These are phyloP conservation scores for Uloborus plumipes DNA, from an alignment of 2,888 invertebrate species.

Conservation along the genomic window DNA sequence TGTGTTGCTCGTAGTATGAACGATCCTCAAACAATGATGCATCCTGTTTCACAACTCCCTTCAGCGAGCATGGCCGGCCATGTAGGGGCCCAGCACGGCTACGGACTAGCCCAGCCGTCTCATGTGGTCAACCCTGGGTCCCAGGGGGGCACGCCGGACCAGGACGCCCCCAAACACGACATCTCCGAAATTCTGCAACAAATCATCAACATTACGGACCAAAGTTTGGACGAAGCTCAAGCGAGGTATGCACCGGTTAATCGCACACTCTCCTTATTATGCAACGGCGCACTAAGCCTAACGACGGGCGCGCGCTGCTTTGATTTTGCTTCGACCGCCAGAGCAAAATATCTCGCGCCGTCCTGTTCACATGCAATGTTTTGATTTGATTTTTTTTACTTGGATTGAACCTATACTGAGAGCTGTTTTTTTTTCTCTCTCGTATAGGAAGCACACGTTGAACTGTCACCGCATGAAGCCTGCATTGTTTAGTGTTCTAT, in stretches of 20 bases:
- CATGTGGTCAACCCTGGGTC: conserved; percentile 77
- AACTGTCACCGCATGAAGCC: conserved; percentile 99
- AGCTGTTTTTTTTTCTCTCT: conserved; percentile 54
- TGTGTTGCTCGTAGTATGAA: conserved; percentile 75
- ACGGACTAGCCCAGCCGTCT: conserved; percentile 82
- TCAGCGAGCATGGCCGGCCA: conserved; percentile 73
- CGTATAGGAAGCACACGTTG: conserved; percentile 90
- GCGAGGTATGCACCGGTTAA: conserved; percentile 76
- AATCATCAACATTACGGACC: conserved; percentile 99
- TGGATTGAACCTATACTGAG: conserved; percentile 42
- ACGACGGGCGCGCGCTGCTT: conserved; percentile 55
- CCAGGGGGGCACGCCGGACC: conserved; percentile 66
- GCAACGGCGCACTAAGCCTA: conserved; percentile 61
- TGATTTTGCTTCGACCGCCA: conserved; percentile 22
- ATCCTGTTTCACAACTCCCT: conserved; percentile 72
- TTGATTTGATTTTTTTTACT: conserved; percentile 21
- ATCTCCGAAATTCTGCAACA: conserved; percentile 98
- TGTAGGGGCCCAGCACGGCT: conserved; percentile 83
- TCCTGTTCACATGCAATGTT: conserved; percentile 13
- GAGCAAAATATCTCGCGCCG: conserved; percentile 28
- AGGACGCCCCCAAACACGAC: conserved; percentile 86
- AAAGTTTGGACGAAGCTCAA: conserved; percentile 97
- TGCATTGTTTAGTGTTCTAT: conserved; percentile 96
- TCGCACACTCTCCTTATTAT: conserved; percentile 21
- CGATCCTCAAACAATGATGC: conserved; percentile 85